Evolutionary conservation across 2,113 vertebrate species (phyloP).

Genomic region (Eidolon helvum): DNA sequence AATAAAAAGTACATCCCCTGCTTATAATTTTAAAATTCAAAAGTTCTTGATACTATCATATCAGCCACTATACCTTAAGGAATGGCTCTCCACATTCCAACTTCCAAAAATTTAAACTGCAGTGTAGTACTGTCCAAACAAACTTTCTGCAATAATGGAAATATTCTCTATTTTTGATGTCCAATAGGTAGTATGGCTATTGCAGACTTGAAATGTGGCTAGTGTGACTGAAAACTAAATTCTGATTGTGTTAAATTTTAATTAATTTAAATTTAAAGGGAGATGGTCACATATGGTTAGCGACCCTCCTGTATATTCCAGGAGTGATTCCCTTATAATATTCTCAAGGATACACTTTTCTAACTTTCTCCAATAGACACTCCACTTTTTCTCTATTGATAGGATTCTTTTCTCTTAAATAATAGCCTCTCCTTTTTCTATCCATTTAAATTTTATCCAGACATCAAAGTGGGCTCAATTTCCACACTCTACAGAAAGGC

Average conservation of each 20-base stretch:
- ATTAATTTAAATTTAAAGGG: background rate
- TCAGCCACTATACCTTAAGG: background rate
- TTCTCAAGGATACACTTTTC: background rate
- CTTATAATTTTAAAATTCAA: background rate
- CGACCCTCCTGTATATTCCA: background rate
- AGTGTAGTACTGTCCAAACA: background rate
- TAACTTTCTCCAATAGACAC: background rate
- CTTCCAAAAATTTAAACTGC: background rate
- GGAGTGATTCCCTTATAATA: background rate
- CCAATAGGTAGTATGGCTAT: background rate
- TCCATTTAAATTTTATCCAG: background rate
- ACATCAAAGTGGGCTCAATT: background rate
- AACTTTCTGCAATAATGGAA: background rate
- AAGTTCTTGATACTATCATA: background rate
- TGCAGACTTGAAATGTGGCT: background rate
- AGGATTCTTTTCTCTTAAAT: background rate
- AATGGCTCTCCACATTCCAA: background rate
- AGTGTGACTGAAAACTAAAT: background rate
- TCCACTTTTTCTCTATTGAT: background rate
- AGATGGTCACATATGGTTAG: background rate
- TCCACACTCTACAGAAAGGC: background rate
- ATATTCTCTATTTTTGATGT: background rate
- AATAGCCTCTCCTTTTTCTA: background rate
- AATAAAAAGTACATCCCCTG: background rate
- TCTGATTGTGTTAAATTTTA: background rate